These are phyloP conservation scores for Apteryx mantelli DNA, from an alignment of 2,113 vertebrate species.

Conservation along the genomic window DNA sequence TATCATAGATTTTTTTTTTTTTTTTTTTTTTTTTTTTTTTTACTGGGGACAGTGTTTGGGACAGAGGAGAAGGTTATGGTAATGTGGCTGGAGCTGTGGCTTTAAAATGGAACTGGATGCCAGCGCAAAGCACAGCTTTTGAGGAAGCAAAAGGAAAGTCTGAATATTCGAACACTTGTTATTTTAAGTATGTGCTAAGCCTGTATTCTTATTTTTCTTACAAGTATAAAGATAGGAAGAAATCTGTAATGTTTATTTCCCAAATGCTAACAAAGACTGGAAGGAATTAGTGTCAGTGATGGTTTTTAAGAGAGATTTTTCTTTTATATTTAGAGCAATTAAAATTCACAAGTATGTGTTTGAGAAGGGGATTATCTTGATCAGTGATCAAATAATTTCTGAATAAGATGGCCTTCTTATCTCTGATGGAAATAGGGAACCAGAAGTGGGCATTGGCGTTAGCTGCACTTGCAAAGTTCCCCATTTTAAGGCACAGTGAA, in stretches of 20 bases:
- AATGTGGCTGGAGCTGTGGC: not conserved
- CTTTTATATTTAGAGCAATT: not conserved
- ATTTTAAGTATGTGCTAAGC: slow-evolving; percentile 31
- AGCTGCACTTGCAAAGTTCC: not conserved
- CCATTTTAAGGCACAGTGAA: not conserved
- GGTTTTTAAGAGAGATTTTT: not conserved
- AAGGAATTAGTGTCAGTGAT: not conserved
- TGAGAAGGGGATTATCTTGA: not conserved
- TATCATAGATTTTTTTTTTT: not conserved
- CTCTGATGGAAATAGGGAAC: not conserved
- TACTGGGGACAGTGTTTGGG: not conserved
- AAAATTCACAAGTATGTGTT: not conserved
- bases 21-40: no score
- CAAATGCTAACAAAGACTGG: not conserved
- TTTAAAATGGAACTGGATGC: not conserved
- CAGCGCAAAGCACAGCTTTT: not conserved
- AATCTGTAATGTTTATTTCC: slow-evolving; percentile 1
- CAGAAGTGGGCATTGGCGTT: not conserved
- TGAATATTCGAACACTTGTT: slow-evolving; percentile 38
- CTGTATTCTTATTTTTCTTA: not conserved
- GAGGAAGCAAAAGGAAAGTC: not conserved
- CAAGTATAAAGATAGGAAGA: not conserved
- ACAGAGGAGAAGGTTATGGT: not conserved
- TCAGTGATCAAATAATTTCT: not conserved
- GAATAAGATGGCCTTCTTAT: not conserved